Evolutionary conservation across 2,113 vertebrate genomes (phyloP), one percentile per base, ranked within the genome.

Genomic region (Alligator sinensis): DNA sequence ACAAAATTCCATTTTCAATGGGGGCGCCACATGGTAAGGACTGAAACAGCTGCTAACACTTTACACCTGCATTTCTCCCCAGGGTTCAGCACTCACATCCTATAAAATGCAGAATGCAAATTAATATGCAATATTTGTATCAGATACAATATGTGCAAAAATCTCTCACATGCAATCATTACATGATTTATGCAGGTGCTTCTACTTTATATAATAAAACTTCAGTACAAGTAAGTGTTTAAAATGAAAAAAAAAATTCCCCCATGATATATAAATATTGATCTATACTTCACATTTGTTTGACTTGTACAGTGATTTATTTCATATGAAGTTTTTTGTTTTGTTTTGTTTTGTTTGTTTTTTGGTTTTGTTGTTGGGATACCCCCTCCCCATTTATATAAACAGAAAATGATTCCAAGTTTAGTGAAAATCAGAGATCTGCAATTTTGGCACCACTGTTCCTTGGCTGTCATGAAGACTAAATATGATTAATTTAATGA

Each of bases 211-310:
- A 34, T 62, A 64, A 19, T 3, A 80, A 78, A 74, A 77, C 6
- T 77, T 90, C 59, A 89, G n/a, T 87, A 80, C 3, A 87, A 93
- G 62, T 30, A 34, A 11, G 61, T 47, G 13, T 62, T 89, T 70
- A 82, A 30, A 18, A 74, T 9, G 47, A 74, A 25, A 78, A 93
- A 70, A 82, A 3, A 0, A 1, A 5, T 10, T 80, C 11, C 89
- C 21, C 30, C 80, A 30, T 2, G 74, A 7, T 9, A 92, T 18
- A 75, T 62, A 2, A 22, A 82, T 34, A 18, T 72, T 83, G 80
- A 4, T 25, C 77, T 78, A 60, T 22, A 57, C 19, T 74, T 93
- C 57, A 70, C 77, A 86, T 75, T 84, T 21, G 13, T 79, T 34
- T 75, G 30, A 88, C 17, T 9, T 70, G 30, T 70, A 34, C 11